A percentile compares a stretch with the other conserved stretches of the same genome.
phyloP scores from a whole-genome alignment of 2,113 vertebrate species.

The Rhynchomys soricoides region DNA sequence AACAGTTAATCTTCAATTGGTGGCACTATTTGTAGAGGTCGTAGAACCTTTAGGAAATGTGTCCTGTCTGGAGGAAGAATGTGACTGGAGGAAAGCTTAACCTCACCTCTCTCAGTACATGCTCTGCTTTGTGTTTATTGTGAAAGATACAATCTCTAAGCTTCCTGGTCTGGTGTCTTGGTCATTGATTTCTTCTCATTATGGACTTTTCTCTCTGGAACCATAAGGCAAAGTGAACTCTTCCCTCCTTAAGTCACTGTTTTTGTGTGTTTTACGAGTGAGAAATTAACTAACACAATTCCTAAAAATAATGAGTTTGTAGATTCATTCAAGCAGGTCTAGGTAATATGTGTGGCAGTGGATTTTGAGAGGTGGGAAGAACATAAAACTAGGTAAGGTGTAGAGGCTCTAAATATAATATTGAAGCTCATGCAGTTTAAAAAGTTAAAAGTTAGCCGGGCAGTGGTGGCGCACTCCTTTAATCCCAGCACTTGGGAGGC shows the following conservation, averaged over 20 bases:
- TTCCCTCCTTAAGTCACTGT: not conserved
- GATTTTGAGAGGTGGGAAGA: slow-evolving; percentile 20
- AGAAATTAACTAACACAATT: not conserved
- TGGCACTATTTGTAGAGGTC: not conserved
- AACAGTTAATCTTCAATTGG: not conserved
- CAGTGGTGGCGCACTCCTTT: too few species aligned
- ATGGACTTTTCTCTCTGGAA: not conserved
- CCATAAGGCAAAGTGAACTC: not conserved
- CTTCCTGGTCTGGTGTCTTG: not conserved
- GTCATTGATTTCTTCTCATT: not conserved
- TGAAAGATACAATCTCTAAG: not conserved
- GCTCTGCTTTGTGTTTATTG: not conserved
- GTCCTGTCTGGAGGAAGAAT: not conserved
- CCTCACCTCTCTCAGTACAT: not conserved
- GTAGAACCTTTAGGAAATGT: not conserved
- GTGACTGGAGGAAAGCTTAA: not conserved
- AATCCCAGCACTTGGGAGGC: too few species aligned
- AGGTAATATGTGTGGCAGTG: slow-evolving; percentile 41
- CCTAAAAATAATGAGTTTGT: not conserved
- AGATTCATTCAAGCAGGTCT: not conserved
- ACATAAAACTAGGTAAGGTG: not conserved
- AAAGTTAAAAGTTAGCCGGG: not conserved
- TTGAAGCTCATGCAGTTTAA: not conserved
- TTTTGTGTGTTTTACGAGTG: not conserved
- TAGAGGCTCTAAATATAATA: not conserved